Percentiles rank a stretch among this genome's conserved stretches.
Evolutionary conservation across 2,888 invertebrate genomes (phyloP).

Genomic region (Brachynemurus nebulosus): DNA sequence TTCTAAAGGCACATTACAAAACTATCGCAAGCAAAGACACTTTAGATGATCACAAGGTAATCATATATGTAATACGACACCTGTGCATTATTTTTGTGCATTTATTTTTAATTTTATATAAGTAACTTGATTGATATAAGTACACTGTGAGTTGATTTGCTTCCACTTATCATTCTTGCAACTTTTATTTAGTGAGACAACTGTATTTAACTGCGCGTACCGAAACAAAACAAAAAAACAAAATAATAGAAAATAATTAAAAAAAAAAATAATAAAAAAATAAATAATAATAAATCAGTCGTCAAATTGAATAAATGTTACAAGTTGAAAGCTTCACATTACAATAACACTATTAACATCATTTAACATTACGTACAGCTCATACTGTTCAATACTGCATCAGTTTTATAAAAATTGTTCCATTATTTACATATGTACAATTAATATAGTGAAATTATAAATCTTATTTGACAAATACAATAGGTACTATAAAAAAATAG

Average conservation of each 20-base stretch:
- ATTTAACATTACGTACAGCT: too few species aligned
- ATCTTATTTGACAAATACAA: slow-evolving; percentile 7
- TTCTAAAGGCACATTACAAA: slow-evolving; percentile 7
- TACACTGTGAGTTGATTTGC: slow-evolving; percentile 1
- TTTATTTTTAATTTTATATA: slow-evolving; percentile 2
- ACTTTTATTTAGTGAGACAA: too few species aligned
- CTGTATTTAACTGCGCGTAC: too few species aligned
- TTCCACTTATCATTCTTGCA: not conserved
- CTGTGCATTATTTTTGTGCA: slow-evolving; percentile 1
- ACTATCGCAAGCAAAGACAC: slow-evolving; percentile 8
- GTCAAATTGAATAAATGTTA: too few species aligned
- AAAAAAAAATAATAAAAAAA: too few species aligned
- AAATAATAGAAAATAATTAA: too few species aligned
- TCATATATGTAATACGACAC: not conserved
- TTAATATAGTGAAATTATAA: not conserved
- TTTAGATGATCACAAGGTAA: slow-evolving; percentile 2
- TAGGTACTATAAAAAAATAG: slow-evolving; percentile 5
- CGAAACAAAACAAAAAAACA: too few species aligned
- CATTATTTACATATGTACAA: slow-evolving; percentile 8
- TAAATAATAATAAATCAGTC: too few species aligned
- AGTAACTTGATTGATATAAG: slow-evolving; percentile 7
- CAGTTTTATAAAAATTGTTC: slow-evolving; percentile 7
- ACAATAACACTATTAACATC: too few species aligned
- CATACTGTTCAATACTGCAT: slow-evolving; percentile 4
- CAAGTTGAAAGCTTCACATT: too few species aligned